phyloP scores from a whole-genome alignment of 2,888 invertebrate genomes.

The Amiota communis region DNA sequence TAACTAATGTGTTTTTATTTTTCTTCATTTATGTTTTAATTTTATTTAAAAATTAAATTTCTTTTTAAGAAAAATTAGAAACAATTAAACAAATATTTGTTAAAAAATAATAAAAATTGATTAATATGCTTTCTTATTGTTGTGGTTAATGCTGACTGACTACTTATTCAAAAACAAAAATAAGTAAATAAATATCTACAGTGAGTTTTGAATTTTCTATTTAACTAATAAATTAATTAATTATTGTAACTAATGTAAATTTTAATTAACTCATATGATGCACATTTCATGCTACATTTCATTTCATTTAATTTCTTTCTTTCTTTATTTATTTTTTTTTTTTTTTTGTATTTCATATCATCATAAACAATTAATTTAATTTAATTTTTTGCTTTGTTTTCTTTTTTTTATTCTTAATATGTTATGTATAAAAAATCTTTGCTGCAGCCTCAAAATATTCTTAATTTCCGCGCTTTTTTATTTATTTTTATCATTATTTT shows the following conservation, averaged over 20 bases:
- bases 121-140: too few species aligned
- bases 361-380: conserved; percentile 5
- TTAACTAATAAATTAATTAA: conserved; percentile 2
- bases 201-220: neutral
- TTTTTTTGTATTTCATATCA: neutral
- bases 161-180: neutral
- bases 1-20: conserved; percentile 7
- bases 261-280: neutral
- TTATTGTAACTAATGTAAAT: neutral
- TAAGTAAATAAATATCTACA: conserved; percentile 12
- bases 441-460: conserved; percentile 5
- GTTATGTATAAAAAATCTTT: conserved; percentile 39
- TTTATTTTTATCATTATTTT: neutral
- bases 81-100: neutral
- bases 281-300: neutral
- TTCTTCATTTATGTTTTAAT: neutral
- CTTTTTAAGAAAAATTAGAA: too few species aligned
- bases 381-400: conserved; percentile 35
- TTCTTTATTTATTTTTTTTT: neutral
- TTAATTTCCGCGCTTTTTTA: neutral
- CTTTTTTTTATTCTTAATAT: conserved; percentile 37
- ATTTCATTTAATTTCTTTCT: neutral
- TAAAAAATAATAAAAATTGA: neutral
- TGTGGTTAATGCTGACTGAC: too few species aligned
- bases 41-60: neutral